Base-by-base conservation (phyloP, 1,140 invertebrate species). In the Seison nebaliae region DNA sequence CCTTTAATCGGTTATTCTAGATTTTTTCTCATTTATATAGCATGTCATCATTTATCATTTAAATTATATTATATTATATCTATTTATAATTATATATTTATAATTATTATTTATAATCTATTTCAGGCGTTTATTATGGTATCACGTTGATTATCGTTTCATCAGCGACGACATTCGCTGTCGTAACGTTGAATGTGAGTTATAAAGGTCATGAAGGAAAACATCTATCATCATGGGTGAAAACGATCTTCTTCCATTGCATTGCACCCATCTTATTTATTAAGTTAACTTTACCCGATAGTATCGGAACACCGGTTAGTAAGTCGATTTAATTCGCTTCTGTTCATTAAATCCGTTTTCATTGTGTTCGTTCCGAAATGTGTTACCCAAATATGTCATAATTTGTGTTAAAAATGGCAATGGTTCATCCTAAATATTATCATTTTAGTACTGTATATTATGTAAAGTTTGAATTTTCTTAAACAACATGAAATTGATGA, bases 1-100 rank as follows among this genome's bases (percentile, higher is more conserved):
- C 78, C 79, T 4, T 61, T 84, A 15, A 79, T 84, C 46, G 79
- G 77, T 80, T n/a, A n/a, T n/a, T n/a, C n/a, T n/a, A n/a, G n/a
- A n/a, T n/a, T n/a, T n/a, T 11, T 11, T 16, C 9, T 35, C 21
- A 11, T 12, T 8, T 28, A 7, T 9, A 11, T 28, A 20, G 8
- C 8, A 8, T 11, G 8, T 15, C 28, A 8, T 8, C n/a, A n/a
- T n/a, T n/a, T n/a, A n/a, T n/a, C n/a, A n/a, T n/a, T n/a, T n/a
- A n/a, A n/a, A n/a, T n/a, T n/a, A n/a, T n/a, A n/a, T n/a, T n/a
- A n/a, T n/a, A n/a, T n/a, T n/a, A n/a, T n/a, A n/a, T n/a, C 9
- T 26, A 6, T 26, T 26, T 2, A 26, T 11, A 26, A 26, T 2
- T 12, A 26, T 26, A 26, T 2, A 2, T 2, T 26, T 6, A 11